Evolutionary conservation across 2,797 vertebrate species (phyloP), one percentile per base, ranked within the genome.

Genomic region (Oreochromis grahami): DNA sequence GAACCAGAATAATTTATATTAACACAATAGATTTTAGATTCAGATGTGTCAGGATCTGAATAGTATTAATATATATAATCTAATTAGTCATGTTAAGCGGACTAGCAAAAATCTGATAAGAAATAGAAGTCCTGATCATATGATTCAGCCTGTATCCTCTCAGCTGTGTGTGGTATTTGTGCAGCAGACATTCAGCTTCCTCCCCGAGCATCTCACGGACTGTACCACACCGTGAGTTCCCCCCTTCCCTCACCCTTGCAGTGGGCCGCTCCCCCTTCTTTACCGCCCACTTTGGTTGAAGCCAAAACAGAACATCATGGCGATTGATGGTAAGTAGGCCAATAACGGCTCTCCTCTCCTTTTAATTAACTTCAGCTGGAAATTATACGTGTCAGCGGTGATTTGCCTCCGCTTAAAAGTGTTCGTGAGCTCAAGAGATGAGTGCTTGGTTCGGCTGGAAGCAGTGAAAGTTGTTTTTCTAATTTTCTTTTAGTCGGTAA

Each of bases 291-390:
- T 78, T 86, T 80, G 88, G 95, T 96, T 96, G 95, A 94, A 96
- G 94, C 97, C 96, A 91, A 94, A 96, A 94, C 95, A 97, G 96
- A 97, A 92, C 96, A 98, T 97, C 97, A 98, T 98, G 98, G 98
- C 98, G 98, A 97, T 98, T 96, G 98, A 98, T 95, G 98, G 98
- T 98, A 96, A 98, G 98, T 97, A 97, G 97, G 96, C 96, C 96
- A 96, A 95, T 96, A 95, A 95, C 92, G 89, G 86, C 91, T 94
- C 95, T 94, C 84, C 89, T 80, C 63, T 91, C 78, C 89, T 81
- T 76, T 29, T 92, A 87, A 93, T 87, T 93, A 91, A 88, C 88
- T 86, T 82, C 58, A 41, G 8, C 76, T 81, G 76, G 41, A 50
- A 65, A 81, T 26, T 19, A 36, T 5, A 7, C 26, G 10, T 76